Base-by-base conservation (phyloP, 2,888 invertebrate species). In the Itoplectis maculator region DNA sequence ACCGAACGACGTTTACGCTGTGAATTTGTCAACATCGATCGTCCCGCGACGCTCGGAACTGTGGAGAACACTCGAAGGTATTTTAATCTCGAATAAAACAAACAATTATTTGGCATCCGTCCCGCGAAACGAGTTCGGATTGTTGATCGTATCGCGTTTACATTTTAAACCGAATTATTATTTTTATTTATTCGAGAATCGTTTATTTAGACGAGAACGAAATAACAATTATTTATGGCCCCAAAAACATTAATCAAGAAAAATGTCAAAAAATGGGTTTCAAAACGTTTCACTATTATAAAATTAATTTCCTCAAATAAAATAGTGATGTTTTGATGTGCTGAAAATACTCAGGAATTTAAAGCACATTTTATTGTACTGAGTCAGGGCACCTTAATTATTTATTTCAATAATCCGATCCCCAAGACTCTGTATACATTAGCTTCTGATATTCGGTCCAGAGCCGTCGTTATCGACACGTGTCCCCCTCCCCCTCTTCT, bases 361-460 rank as follows among this genome's bases (percentile, higher is more conserved):
- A 13, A 40, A 40, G 11, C 37, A 2, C 29, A 29, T 29, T 29
- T 29, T 29, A 29, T 29, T 29, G 3, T 29, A 29, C 29, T 29
- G 29, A 29, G 5, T 29, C 29, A 29, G 2, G 29, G 29, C 29
- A 5, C 29, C 29, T 29, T 29, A 29, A 29, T 29, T 47, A 47
- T 47, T 29, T n/a, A 11, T 66, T 42, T 42, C 42, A 13, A 40
- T 47, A 66, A 66, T 66, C 66, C 66, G 49, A 29, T 29, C 3
- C 49, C 42, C n/a, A 66, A 66, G 11, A 23, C 6, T 2, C 66
- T 11, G 35, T 66, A 47, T 11, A 15, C 8, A 15, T 49, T 15
- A 29, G 35, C 7, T 15, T 29, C 35, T 11, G 1, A 4, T 9
- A 18, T 15, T 61, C 37, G 47, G 47, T n/a, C 11, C 47, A n/a